Evolutionary conservation across 2,797 vertebrate species (phyloP).

Genomic region (Sylvilagus floridanus): DNA sequence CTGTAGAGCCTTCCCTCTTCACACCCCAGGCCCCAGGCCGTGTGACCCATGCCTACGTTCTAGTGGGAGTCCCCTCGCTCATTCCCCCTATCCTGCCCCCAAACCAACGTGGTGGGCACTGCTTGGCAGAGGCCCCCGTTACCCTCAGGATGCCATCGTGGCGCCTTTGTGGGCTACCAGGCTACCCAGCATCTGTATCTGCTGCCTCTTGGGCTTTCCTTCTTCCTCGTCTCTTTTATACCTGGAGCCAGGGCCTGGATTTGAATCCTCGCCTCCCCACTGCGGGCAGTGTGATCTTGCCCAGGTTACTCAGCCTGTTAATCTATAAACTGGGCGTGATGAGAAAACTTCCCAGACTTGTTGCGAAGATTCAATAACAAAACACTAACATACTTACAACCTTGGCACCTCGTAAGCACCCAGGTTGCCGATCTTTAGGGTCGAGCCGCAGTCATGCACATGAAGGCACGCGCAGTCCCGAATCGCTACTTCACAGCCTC

Average conservation of each 20-base stretch:
- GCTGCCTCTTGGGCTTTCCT: neutral
- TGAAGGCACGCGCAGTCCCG: neutral
- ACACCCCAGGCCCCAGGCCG: neutral
- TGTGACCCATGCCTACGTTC: neutral
- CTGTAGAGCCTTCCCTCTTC: neutral
- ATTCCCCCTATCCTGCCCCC: neutral
- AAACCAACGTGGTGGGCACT: neutral
- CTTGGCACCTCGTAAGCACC: neutral
- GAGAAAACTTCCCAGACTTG: neutral
- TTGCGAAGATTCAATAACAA: neutral
- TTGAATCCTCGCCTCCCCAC: neutral
- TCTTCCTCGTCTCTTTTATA: neutral
- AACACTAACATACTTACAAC: neutral
- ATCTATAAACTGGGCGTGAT: neutral
- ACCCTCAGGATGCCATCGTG: neutral
- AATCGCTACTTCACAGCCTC: neutral
- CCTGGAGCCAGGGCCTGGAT: neutral
- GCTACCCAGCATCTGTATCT: neutral
- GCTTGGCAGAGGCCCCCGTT: accelerated
- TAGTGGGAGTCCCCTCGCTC: neutral
- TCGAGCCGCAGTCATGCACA: neutral
- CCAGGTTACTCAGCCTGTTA: neutral
- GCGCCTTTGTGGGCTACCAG: neutral
- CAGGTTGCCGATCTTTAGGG: neutral
- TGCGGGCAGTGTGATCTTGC: neutral